Conservation (phyloP, 2,888 invertebrate genomes). For the Mylabris sibirica region DNA sequence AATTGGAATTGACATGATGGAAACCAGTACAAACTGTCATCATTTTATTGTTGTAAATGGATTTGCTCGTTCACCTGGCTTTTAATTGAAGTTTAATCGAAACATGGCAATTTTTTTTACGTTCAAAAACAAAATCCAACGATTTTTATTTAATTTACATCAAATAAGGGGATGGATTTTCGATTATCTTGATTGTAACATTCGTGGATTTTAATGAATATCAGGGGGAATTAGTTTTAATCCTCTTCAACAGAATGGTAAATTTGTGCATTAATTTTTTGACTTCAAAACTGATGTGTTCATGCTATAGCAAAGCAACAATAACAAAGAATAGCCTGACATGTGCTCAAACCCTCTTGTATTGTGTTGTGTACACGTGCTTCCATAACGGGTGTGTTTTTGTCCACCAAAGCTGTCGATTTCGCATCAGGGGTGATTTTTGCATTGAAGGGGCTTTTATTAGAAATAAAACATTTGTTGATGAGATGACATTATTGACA, state of each 20-base stretch:
- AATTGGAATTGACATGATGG: background rate
- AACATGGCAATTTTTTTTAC: background rate
- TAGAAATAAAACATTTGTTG: background rate
- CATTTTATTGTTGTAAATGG: background rate
- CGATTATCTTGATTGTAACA: background rate
- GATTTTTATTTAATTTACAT: background rate
- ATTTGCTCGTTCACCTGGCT: background rate
- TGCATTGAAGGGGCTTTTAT: background rate
- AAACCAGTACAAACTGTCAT: slow-evolving; percentile 4
- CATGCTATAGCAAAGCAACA: too few species aligned
- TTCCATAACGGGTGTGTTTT: background rate
- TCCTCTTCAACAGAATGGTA: too few species aligned
- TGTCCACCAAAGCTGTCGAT: background rate
- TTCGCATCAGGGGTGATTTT: background rate
- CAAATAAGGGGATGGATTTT: background rate
- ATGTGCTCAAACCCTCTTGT: background rate
- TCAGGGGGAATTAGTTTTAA: too few species aligned
- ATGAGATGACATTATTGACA: slow-evolving; percentile 4
- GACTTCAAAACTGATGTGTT: too few species aligned
- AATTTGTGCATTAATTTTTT: too few species aligned
- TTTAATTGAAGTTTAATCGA: background rate
- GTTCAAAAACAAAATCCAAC: background rate
- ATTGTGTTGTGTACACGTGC: background rate
- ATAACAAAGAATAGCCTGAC: background rate
- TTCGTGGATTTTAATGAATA: too few species aligned